Evolutionary conservation across 1,140 invertebrate genomes (phyloP), one percentile per base, ranked within the genome.

Genomic region (Metaphire vulgaris): DNA sequence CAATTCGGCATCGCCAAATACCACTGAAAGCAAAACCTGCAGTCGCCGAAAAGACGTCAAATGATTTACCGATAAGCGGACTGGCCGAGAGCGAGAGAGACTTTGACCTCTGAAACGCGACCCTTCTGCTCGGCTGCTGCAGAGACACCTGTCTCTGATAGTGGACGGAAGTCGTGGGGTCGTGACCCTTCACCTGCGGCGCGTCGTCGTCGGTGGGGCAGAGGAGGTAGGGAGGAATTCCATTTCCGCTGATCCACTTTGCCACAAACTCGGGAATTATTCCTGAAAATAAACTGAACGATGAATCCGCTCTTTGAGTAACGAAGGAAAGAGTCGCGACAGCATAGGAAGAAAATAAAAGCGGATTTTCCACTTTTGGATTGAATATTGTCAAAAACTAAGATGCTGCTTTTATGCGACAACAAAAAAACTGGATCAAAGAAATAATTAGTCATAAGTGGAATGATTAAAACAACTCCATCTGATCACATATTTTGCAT

Each of bases 201-300:
- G 30, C 1, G 70, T 67, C 67, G 1, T 64, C 69, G 29, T 32
- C 56, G n/a, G 29, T 12, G 33, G 72, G 70, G 72, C 81, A 83
- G 0, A 84, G 76, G 16, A 83, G 80, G 29, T 80, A 66, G 26
- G 83, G 81, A n/a, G 80, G 79, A 28, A 84, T 79, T 14, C 77
- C 77, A 34, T 79, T 78, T 30, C 80, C 79, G 2, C 80, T 80
- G 29, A 84, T 80, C 76, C 80, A 83, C 30, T 80, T 79, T 2
- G 83, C 84, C 1, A 85, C 81, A 41, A 83, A 64, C 74, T 84
- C 83, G 26, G 83, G 82, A 33, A 85, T 77, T 72, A 82, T 80
- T 31, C 83, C 83, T 84, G 74, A 2, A 1, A n/a, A 21, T 26
- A 1, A 33, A 0, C 21, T 26, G 0, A 41, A 12, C 21, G 34